A percentile compares a stretch with the other conserved stretches of the same genome.
Conservation (phyloP, 2,113 vertebrate genomes). For the Bombycilla garrulus region DNA sequence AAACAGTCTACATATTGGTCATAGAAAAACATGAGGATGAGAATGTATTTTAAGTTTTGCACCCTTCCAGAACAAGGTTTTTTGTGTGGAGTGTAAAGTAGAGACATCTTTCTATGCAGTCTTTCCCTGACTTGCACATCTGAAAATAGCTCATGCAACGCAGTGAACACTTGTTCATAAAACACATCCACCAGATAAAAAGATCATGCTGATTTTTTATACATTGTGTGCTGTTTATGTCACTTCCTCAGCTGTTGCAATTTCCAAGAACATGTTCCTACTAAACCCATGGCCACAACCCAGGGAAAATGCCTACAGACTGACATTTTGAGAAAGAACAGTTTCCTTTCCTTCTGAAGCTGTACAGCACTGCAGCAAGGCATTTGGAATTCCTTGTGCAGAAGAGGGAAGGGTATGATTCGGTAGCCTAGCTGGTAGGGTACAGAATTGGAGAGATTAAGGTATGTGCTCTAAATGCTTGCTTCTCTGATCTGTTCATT, state of each 20-base stretch:
- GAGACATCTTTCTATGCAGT: background rate
- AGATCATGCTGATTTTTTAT: background rate
- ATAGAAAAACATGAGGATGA: background rate
- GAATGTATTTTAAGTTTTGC: background rate
- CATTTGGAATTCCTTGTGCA: background rate
- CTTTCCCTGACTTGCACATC: background rate
- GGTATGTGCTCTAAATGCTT: background rate
- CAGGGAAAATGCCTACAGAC: rapidly evolving
- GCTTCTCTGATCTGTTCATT: background rate
- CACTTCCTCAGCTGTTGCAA: background rate
- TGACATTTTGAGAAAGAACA: background rate
- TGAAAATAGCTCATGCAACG: background rate
- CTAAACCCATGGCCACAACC: background rate
- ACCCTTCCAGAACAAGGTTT: background rate
- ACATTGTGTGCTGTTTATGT: background rate
- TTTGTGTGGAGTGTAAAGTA: background rate
- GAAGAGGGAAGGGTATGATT: background rate
- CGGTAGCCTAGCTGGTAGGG: background rate
- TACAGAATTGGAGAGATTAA: background rate
- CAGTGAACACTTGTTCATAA: background rate
- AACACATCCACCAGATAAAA: background rate
- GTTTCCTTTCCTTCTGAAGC: background rate
- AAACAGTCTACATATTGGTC: background rate
- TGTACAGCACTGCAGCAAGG: background rate
- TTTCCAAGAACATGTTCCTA: background rate